These are phyloP conservation scores for Ochotona curzoniae DNA, from an alignment of 2,113 vertebrate genomes.

Conservation along the genomic window DNA sequence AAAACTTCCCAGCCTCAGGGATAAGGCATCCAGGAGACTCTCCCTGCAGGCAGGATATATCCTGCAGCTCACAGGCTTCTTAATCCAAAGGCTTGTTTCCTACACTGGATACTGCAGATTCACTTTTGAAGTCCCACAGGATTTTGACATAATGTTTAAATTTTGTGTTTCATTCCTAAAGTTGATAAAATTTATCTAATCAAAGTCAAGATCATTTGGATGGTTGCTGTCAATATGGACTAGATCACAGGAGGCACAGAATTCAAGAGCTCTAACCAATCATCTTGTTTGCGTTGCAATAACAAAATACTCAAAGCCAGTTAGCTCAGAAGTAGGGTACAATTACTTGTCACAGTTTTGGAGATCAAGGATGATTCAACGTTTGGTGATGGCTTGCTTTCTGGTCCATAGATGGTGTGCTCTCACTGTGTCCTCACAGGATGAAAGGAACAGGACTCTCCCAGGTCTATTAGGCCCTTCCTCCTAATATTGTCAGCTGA, in stretches of 20 bases:
- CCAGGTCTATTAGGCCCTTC: not conserved
- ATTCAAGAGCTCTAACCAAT: not conserved
- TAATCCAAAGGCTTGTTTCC: not conserved
- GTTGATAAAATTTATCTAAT: not conserved
- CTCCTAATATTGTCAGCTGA: not conserved
- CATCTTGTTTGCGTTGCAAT: not conserved
- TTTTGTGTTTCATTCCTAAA: conserved; percentile 27
- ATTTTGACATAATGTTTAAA: not conserved
- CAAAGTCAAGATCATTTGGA: not conserved
- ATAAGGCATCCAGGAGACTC: not conserved
- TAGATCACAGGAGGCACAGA: not conserved
- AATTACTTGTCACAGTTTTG: not conserved
- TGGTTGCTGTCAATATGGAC: not conserved
- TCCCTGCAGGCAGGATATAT: not conserved
- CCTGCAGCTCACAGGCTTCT: not conserved
- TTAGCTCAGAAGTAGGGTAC: not conserved
- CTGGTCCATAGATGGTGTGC: not conserved
- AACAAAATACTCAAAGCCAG: not conserved
- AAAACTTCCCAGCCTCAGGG: not conserved
- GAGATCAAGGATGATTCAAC: not conserved
- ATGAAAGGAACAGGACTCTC: not conserved
- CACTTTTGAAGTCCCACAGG: not conserved
- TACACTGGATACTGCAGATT: not conserved
- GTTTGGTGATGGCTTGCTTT: not conserved
- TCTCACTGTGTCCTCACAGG: not conserved